phyloP scores from a whole-genome alignment of 2,888 invertebrate species.

The Choristoneura rosaceana region DNA sequence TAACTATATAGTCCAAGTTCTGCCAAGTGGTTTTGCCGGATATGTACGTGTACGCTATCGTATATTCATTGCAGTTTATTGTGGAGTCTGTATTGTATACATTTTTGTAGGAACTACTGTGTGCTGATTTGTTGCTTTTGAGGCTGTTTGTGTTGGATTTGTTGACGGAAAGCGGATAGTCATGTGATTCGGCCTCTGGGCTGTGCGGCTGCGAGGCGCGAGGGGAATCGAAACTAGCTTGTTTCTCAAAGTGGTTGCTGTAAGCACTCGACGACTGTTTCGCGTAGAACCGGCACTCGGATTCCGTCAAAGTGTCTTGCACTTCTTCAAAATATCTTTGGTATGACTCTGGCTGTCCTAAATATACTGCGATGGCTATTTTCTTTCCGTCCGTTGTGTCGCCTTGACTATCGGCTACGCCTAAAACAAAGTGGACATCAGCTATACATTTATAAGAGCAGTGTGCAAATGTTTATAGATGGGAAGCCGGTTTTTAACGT shows the following conservation, averaged over 20 bases:
- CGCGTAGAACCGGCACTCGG: conserved; percentile 86
- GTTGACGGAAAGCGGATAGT: conserved; percentile 73
- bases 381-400: conserved; percentile 93
- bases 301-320: conserved; percentile 87
- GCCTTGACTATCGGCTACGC: conserved; percentile 85
- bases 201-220: conserved; percentile 78
- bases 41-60: conserved; percentile 95
- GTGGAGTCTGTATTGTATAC: conserved; percentile 82
- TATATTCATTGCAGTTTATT: conserved; percentile 89
- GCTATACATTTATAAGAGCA: background rate
- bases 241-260: conserved; percentile 79
- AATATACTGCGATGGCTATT: conserved; percentile 94
- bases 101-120: conserved; percentile 81
- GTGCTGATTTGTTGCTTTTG: conserved; percentile 84
- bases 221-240: conserved; percentile 79
- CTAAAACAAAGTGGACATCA: conserved; percentile 51
- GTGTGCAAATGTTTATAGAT: background rate
- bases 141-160: conserved; percentile 84
- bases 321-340: conserved; percentile 88
- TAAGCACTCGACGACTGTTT: conserved; percentile 78
- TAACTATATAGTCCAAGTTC: conserved; percentile 95
- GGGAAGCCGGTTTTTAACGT: too few species aligned
- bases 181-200: conserved; percentile 76
- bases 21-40: conserved; percentile 98
- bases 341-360: conserved; percentile 93